These are phyloP conservation scores for Gallinago jamesoni DNA, from an alignment of 2,113 vertebrate genomes.

Conservation along the genomic window DNA sequence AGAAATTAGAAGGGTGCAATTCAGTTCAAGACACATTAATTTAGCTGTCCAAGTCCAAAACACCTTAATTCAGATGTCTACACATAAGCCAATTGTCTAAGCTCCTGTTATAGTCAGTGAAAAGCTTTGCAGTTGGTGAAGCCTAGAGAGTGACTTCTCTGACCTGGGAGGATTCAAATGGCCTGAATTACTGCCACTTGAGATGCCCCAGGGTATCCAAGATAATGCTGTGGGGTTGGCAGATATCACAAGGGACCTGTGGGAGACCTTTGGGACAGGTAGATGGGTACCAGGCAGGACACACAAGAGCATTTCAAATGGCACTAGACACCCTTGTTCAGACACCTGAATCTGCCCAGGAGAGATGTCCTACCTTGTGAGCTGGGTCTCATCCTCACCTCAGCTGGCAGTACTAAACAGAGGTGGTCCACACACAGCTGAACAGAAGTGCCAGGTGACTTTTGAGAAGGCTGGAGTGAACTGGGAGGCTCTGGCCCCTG, in stretches of 20 bases:
- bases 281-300: not conserved
- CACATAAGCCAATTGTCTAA: rapidly evolving
- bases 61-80: not conserved
- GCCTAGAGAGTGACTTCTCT: not conserved
- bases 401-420: not conserved
- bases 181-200: not conserved
- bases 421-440: not conserved
- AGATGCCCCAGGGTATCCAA: not conserved
- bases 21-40: not conserved
- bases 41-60: not conserved
- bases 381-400: not conserved
- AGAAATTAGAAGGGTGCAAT: not conserved
- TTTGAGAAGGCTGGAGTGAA: not conserved
- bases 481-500: not conserved
- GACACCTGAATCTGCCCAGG: not conserved
- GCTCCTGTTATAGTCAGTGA: not conserved
- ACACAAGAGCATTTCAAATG: not conserved
- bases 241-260: not conserved
- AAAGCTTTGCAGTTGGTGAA: not conserved
- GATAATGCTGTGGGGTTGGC: not conserved
- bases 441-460: not conserved
- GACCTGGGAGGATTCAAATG: not conserved
- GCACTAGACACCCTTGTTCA: not conserved
- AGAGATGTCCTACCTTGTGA: not conserved
- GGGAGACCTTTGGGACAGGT: not conserved